phyloP scores from a whole-genome alignment of 2,113 vertebrate genomes.

The Buteo buteo region DNA sequence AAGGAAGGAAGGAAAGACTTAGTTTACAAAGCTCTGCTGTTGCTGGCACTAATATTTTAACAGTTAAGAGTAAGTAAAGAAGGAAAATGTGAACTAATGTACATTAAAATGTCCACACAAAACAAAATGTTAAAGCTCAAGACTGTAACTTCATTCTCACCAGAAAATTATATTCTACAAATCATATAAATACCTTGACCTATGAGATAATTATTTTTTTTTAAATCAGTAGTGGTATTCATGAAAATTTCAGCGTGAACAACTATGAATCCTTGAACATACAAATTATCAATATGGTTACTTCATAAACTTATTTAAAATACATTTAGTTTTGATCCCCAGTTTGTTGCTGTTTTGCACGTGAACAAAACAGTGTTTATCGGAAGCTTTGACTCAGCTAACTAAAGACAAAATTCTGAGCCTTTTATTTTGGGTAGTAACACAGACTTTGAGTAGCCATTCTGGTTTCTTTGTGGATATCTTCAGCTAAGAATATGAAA shows the following conservation, averaged over 20 bases:
- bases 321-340: not conserved
- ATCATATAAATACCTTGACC: not conserved
- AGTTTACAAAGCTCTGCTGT: not conserved
- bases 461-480: not conserved
- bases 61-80: not conserved
- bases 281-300: not conserved
- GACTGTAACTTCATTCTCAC: not conserved
- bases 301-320: not conserved
- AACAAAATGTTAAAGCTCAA: not conserved
- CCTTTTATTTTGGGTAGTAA: not conserved
- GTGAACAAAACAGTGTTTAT: not conserved
- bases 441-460: not conserved
- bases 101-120: not conserved
- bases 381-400: not conserved
- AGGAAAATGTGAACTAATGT: not conserved
- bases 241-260: not conserved
- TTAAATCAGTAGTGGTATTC: rapidly evolving
- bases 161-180: not conserved
- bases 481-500: not conserved
- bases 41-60: not conserved
- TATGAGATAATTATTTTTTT: not conserved
- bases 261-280: not conserved
- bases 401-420: not conserved
- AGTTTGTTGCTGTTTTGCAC: not conserved
- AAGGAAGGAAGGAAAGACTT: conserved; percentile 47